These are phyloP conservation scores for Dysmachus trigonus DNA, from an alignment of 2,888 invertebrate genomes.

Conservation along the genomic window DNA sequence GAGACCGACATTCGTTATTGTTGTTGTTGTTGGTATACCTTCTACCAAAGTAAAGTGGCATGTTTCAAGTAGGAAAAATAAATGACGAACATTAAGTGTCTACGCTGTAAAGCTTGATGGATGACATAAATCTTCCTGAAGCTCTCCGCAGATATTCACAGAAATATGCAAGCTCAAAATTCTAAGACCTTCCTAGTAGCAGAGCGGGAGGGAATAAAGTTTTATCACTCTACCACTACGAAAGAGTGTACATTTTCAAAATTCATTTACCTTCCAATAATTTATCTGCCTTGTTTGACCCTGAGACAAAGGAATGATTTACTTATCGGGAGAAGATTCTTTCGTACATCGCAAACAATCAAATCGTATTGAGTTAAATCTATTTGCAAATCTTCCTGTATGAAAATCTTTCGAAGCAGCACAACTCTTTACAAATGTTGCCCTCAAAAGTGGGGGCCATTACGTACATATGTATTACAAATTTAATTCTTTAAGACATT, in stretches of 20 bases:
- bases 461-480: not conserved
- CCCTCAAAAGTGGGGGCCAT: not conserved
- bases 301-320: not conserved
- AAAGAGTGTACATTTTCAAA: not conserved
- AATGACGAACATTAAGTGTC: conserved; percentile 18
- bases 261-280: not conserved
- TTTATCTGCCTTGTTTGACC: not conserved
- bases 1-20: not conserved
- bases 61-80: not conserved
- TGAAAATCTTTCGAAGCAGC: not conserved
- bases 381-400: not conserved
- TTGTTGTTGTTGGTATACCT: not conserved
- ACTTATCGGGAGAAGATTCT: not conserved
- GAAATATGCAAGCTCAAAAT: not conserved
- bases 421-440: no score
- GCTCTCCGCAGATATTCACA: not conserved
- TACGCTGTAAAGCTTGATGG: conserved; percentile 31
- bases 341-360: not conserved
- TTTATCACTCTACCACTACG: not conserved
- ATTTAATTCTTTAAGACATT: not conserved
- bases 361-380: not conserved
- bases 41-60: not conserved
- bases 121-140: conserved; percentile 14
- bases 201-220: not conserved
- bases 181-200: not conserved